phyloP scores from a whole-genome alignment of 1,140 invertebrate genomes.

The Drosophila equinoxialis region DNA sequence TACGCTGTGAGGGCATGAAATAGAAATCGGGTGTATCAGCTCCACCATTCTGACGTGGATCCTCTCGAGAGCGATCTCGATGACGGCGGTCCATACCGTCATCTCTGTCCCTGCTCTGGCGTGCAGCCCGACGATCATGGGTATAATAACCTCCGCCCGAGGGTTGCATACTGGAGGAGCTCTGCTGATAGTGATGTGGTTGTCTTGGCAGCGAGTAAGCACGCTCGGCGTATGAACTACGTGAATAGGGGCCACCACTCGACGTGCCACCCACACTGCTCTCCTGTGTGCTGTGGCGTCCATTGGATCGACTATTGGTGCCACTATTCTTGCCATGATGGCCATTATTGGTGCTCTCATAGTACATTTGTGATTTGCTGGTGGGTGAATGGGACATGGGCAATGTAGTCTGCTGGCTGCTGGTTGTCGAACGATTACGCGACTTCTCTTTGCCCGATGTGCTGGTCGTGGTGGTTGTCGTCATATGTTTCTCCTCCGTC shows the following conservation, averaged over 20 bases:
- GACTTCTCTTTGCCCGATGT: slow-evolving; percentile 74
- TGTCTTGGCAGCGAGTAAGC: slow-evolving; percentile 77
- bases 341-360: slow-evolving; percentile 63
- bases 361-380: slow-evolving; percentile 80
- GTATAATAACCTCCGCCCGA: slow-evolving; percentile 83
- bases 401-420: slow-evolving; percentile 78
- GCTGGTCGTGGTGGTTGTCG: slow-evolving; percentile 79
- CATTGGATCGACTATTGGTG: slow-evolving; percentile 54
- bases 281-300: slow-evolving; percentile 76
- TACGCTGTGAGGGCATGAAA: slow-evolving; percentile 96
- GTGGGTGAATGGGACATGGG: slow-evolving; percentile 83
- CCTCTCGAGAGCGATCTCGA: slow-evolving; percentile 63
- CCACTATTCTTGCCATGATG: slow-evolving; percentile 50
- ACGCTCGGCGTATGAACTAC: slow-evolving; percentile 82
- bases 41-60: slow-evolving; percentile 76
- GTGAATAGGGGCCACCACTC: slow-evolving; percentile 61
- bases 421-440: slow-evolving; percentile 58
- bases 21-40: slow-evolving; percentile 92
- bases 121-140: slow-evolving; percentile 69
- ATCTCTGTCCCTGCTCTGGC: slow-evolving; percentile 60
- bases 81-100: slow-evolving; percentile 53
- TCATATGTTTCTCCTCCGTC: slow-evolving; percentile 87
- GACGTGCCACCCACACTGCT: slow-evolving; percentile 42
- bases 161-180: slow-evolving; percentile 76
- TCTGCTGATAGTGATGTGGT: slow-evolving; percentile 70